Base-by-base conservation (phyloP, 2,888 invertebrate species). In the Parnassius apollo region DNA sequence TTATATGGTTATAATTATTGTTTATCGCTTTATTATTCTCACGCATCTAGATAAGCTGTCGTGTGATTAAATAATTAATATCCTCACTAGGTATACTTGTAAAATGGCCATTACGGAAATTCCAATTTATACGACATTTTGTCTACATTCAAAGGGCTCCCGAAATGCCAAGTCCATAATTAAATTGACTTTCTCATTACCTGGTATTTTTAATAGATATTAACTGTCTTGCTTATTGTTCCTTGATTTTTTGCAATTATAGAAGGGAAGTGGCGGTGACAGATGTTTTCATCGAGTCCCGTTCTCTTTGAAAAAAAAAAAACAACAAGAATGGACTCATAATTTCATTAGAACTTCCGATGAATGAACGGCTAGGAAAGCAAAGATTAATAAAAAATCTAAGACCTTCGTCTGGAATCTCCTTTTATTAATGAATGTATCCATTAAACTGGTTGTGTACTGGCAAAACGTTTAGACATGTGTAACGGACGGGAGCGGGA, bases 201-300 rank as follows among this genome's bases (percentile, higher is more conserved):
- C 56, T 11, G 18, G 46, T 59, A 56, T 45, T 64, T 57, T 64
- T 56, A 64, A 64, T 64, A 57, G 51, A 53, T 10, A 53, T 13
- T 64, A 60, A 64, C 60, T 57, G 57, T 53, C 56, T 42, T 42
- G 52, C n/a, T 59, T 51, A 60, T 60, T 53, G 49, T 48, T 51
- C 22, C 13, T 48, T 51, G 48, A 59, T 63, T 64, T 64, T 64
- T 64, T 64, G 59, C 59, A 64, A 64, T 64, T 59, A 64, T 42
- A 22, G 1, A 52, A 48, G 55, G 62, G 62, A 63, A 63, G 62
- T 48, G 56, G 13, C 50, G 13, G 46, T 57, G 64, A 59, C 64
- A 60, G 64, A 64, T 56, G 64, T 56, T 57, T 60, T 51, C 51
- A 59, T 44, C 51, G 49, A 12, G 56, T 51, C 22, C 35, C 53